Base-by-base conservation (phyloP, 2,797 vertebrate genomes). In the Bufotes viridis region DNA sequence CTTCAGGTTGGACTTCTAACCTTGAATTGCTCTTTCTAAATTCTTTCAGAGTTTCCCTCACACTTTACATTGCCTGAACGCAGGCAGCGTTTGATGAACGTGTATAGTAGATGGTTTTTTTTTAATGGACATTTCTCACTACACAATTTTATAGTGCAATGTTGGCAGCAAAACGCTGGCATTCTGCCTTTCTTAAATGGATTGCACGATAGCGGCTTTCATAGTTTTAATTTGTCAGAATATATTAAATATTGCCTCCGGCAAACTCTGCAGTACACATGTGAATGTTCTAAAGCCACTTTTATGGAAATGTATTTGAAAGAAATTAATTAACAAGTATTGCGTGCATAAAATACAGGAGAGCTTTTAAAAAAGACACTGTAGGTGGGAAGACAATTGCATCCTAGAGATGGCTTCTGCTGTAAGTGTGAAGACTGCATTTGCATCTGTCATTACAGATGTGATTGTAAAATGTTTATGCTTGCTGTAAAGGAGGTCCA, bases 201-300 rank as follows among this genome's bases (percentile, higher is more conserved):
- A 85, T 88, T 81, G 81, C 69, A 72, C 53, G 65, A 60, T 80
- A 61, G 67, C 42, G 20, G 58, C 79, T 81, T 80, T 85, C 67
- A 88, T 78, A 85, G 82, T 88, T 88, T 88, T 79, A 84, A 88
- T 88, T 88, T 88, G 87, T 85, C 82, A 81, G 82, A 78, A 65
- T 72, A 49, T 80, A 85, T 88, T 88, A 88, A 88, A 88, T 88
- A 63, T 78, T 72, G 82, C 82, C 65, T 76, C 81, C 20, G 13
- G 81, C 81, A 57, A 42, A 42, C 74, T 87, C 42, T 69, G 60
- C 20, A 82, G 60, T 76, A 18, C 20, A 51, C 63, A 61, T 78
- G 26, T 78, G 72, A 79, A 49, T 83, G 12, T 83, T 78, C 81
- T 76, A 17, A 87, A 83, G 17, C 55, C 53, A 72, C 61, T 76